These are phyloP conservation scores for Bos taurus DNA, from an alignment of 2,113 vertebrate species.

Conservation along the genomic window DNA sequence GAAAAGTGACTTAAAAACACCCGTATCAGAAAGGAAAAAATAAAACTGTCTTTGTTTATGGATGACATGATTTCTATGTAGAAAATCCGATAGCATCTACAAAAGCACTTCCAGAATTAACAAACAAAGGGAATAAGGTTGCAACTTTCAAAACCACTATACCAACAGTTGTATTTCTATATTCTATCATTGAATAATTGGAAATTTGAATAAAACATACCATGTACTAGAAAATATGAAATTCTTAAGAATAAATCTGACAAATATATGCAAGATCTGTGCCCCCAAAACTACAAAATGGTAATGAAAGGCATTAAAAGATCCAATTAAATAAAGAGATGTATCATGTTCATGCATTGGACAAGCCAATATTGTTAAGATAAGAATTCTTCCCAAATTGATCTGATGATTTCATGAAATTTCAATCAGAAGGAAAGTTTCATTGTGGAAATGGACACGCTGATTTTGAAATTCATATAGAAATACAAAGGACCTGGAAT, in stretches of 20 bases:
- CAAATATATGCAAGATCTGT: neutral
- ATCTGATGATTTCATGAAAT: neutral
- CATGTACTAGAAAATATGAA: neutral
- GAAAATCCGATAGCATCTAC: neutral
- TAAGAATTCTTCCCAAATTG: neutral
- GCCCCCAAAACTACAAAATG: neutral
- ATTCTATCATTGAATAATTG: neutral
- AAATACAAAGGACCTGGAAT: neutral
- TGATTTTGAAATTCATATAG: slow-evolving; percentile 6
- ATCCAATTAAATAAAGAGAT: neutral
- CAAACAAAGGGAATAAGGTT: neutral
- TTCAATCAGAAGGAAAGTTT: neutral
- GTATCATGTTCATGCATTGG: neutral
- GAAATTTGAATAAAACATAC: neutral
- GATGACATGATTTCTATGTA: neutral
- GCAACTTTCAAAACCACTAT: neutral
- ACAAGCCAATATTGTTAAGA: neutral
- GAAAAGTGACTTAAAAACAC: neutral
- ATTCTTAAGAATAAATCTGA: neutral
- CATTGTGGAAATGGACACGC: neutral
- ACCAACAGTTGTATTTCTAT: neutral
- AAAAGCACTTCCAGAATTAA: neutral
- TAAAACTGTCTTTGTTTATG: neutral
- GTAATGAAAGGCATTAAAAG: neutral
- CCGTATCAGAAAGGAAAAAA: neutral